Base-by-base conservation (phyloP, 1,140 invertebrate species). In the Panulirus ornatus region DNA sequence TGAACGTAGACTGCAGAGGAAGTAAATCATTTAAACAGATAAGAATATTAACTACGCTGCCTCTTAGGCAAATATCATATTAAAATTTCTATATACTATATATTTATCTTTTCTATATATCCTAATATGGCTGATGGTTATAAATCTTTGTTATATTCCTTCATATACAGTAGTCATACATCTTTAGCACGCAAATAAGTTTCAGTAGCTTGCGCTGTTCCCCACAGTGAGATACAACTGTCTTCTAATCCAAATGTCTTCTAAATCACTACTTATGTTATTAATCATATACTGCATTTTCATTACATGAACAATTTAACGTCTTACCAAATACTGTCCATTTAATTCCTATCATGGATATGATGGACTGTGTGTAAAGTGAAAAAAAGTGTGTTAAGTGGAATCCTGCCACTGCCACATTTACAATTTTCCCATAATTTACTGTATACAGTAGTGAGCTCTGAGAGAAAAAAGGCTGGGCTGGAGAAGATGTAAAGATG, bases 81-180 rank as follows among this genome's bases (percentile, higher is more conserved):
- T 66, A 66, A 66, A 66, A 66, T 66, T 27, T 66, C 58, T 66
- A 66, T 30, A 19, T 30, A 30, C 58, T 66, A 66, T n/a, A 66
- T 66, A 66, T 30, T 66, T 66, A 58, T 58, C 19, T 19, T 11
- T 66, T 27, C n/a, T 30, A 66, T 30, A 30, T 66, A 66, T 66
- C 58, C 58, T 66, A 66, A 66, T 66, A 66, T 66, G 30, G 9
- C 27, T 66, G 58, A 5, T 66, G 58, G 58, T 30, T 66, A 66
- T 66, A 66, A 66, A 66, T 66, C 27, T 30, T 66, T 6, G n/a
- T 66, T 27, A 5, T 30, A 47, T 47, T 6, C n/a, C 58, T 63
- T 63, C 58, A 63, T 63, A 22, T n/a, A n/a, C n/a, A n/a, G n/a
- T 27, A 63, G n/a, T 63, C 58, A 63, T 63, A 6, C 11, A 30